Evolutionary conservation across 1,140 invertebrate species (phyloP), one percentile per base, ranked within the genome.

Genomic region (Drosophila guanche): DNA sequence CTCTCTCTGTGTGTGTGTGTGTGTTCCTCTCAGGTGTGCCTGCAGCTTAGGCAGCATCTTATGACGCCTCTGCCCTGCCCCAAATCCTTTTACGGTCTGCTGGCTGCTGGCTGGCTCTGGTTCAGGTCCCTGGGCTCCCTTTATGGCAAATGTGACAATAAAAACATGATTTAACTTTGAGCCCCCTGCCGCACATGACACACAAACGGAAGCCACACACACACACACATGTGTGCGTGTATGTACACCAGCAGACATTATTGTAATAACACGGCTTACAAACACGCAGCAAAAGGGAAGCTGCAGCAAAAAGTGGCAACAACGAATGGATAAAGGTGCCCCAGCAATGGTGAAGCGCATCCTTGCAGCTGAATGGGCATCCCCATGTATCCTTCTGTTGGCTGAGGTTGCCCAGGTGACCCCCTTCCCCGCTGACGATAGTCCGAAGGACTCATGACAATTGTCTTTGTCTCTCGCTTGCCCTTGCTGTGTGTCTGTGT

Each of bases 181-280:
- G 1, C 16, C 16, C 16, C 83, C 80, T 78, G 54, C 56, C 74
- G 67, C 66, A 86, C 63, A 63, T 59, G 29, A 3, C 43, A 37
- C 10, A 37, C 33, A 4, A 4, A 37, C 33, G 33, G 10, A 12
- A 12, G 33, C 33, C 10, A 50, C 37, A 50, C 54, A 33, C 16
- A 46, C 42, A 41, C 59, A 58, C n/a, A 54, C 48, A n/a, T n/a
- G n/a, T n/a, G n/a, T n/a, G n/a, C n/a, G n/a, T n/a, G n/a, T n/a
- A n/a, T n/a, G n/a, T n/a, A 41, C 62, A 54, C 10, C 78, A 58
- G 55, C 81, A 75, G 4, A 37, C 69, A 86, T 86, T 88, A 86
- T 86, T 86, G 81, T 86, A 80, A 86, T 88, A 86, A 86, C 83
- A 86, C 88, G 81, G 78, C 78, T 83, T 88, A 88, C 74, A 79